These are phyloP conservation scores for Centrocercus urophasianus DNA, from an alignment of 2,113 vertebrate species.

Conservation along the genomic window DNA sequence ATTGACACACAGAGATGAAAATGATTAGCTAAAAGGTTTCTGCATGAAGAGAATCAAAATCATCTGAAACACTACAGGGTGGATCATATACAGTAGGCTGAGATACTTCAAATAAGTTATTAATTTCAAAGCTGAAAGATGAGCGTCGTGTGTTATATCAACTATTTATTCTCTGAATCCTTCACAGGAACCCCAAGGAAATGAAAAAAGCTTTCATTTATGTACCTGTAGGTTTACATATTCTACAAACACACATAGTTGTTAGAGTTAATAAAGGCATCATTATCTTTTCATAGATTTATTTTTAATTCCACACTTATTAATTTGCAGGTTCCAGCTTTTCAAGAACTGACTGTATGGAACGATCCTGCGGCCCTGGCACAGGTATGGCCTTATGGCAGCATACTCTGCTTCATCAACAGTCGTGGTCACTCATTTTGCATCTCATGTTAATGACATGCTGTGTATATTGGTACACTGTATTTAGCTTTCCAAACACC, in stretches of 20 bases:
- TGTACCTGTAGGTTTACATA: not conserved
- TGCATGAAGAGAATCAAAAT: slow-evolving; percentile 69
- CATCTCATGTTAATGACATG: not conserved
- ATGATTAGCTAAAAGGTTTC: slow-evolving; percentile 71
- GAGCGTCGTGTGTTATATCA: not conserved
- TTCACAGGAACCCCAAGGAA: not conserved
- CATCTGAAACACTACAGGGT: slow-evolving; percentile 45
- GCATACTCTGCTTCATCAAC: not conserved
- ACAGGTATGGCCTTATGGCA: not conserved
- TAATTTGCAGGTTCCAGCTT: slow-evolving; percentile 19
- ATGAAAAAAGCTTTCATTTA: not conserved
- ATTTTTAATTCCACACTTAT: not conserved
- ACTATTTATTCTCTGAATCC: slow-evolving; percentile 13
- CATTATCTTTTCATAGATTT: not conserved
- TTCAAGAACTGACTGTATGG: not conserved
- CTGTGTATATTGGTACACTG: not conserved
- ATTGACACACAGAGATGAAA: slow-evolving; percentile 77
- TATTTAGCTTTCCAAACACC: not conserved
- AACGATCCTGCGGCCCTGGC: not conserved
- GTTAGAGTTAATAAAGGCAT: not conserved
- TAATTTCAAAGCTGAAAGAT: slow-evolving; percentile 26
- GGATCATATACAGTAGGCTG: slow-evolving; percentile 10
- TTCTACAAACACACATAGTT: not conserved
- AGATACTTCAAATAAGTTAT: slow-evolving; percentile 44
- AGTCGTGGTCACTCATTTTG: not conserved